Conservation (phyloP, 1,140 invertebrate species). For the Acromyrmex echinatior region DNA sequence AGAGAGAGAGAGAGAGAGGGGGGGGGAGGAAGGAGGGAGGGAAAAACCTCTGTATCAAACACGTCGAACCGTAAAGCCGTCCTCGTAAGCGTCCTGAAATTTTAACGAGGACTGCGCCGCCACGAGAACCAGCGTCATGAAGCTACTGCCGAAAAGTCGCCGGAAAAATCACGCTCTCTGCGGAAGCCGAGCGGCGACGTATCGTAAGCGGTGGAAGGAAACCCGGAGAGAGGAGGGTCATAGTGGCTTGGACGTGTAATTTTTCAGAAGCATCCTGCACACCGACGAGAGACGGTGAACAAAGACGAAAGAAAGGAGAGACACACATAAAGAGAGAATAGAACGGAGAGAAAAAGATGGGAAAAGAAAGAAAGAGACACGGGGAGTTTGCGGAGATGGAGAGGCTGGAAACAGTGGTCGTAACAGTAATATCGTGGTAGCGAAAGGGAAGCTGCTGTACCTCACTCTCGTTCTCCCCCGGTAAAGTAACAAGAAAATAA, state of each 20-base stretch:
- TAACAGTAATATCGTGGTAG: conserved; percentile 54
- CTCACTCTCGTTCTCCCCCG: background rate
- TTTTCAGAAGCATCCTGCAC: conserved; percentile 50
- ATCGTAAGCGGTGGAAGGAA: conserved; percentile 54
- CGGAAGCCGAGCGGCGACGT: conserved; percentile 35
- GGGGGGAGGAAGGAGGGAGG: background rate
- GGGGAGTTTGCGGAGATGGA: background rate
- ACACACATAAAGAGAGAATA: conserved; percentile 20
- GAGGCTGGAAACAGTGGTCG: conserved; percentile 50
- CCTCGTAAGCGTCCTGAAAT: conserved; percentile 32
- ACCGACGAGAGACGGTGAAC: conserved; percentile 26
- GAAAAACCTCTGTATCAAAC: conserved; percentile 7
- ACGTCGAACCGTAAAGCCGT: conserved; percentile 25
- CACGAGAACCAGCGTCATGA: conserved; percentile 26
- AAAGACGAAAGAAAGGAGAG: conserved; percentile 19
- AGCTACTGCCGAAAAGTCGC: conserved; percentile 52
- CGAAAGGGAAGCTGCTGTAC: conserved; percentile 51
- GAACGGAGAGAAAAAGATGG: background rate
- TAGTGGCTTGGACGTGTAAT: conserved; percentile 57
- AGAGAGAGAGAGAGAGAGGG: background rate
- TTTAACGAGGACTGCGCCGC: conserved; percentile 35
- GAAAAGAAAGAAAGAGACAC: conserved; percentile 1
- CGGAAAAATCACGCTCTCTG: conserved; percentile 58
- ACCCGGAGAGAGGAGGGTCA: conserved; percentile 45
- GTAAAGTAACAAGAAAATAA: conserved; percentile 61